Conservation (phyloP, 1,140 invertebrate species). For the Nylanderia fulva region DNA sequence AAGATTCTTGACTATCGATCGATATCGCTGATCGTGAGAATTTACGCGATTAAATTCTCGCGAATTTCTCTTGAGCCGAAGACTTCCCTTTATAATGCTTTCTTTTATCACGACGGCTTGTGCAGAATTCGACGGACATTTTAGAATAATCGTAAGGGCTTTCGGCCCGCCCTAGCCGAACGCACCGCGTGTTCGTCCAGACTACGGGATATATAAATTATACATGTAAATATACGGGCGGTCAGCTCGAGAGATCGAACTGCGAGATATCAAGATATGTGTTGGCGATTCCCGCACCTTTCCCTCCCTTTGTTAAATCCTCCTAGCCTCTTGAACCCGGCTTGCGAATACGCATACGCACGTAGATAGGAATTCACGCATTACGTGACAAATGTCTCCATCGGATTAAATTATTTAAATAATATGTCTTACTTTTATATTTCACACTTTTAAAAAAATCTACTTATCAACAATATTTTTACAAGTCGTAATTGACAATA, state of each 20-base stretch:
- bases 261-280: slow-evolving; percentile 81
- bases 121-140: slow-evolving; percentile 21
- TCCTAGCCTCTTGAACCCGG: neutral
- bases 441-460: too few relatives aligned
- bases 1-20: slow-evolving; percentile 18
- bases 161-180: slow-evolving; percentile 70
- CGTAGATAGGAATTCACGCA: slow-evolving; percentile 26
- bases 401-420: too few relatives aligned
- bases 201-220: slow-evolving; percentile 83
- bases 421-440: too few relatives aligned
- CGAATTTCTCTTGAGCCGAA: slow-evolving; percentile 54
- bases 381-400: slow-evolving; percentile 57
- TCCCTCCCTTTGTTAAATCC: slow-evolving; percentile 23
- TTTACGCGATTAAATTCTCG: slow-evolving; percentile 53
- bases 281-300: slow-evolving; percentile 76
- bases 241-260: slow-evolving; percentile 79
- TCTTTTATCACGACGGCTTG: neutral
- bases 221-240: slow-evolving; percentile 84
- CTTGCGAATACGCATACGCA: slow-evolving; percentile 12
- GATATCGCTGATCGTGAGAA: slow-evolving; percentile 69
- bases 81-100: neutral
- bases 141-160: slow-evolving; percentile 48
- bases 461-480: too few relatives aligned
- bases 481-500: too few relatives aligned
- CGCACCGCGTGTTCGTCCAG: slow-evolving; percentile 54